These are phyloP conservation scores for Pseudopleuronectes americanus DNA, from an alignment of 2,797 vertebrate genomes.

Conservation along the genomic window DNA sequence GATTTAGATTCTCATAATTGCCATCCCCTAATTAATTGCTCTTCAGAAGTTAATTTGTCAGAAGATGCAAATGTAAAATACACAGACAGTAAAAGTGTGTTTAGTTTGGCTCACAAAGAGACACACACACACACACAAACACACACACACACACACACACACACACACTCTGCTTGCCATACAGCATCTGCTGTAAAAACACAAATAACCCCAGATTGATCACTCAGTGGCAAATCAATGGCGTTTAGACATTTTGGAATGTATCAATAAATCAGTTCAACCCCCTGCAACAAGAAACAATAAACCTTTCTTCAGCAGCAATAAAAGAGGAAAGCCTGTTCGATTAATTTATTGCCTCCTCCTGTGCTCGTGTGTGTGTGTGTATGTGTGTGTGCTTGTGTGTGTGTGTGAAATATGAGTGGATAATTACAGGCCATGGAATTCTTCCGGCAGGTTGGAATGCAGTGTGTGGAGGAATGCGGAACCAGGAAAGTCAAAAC, in stretches of 20 bases:
- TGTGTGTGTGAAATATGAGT: constrained; percentile 66
- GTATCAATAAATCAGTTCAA: constrained; percentile 64
- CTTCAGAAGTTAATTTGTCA: constrained; percentile 49
- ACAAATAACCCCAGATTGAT: constrained; percentile 54
- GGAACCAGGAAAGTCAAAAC: constrained; percentile 71
- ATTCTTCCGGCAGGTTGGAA: constrained; percentile 71
- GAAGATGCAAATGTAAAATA: constrained; percentile 48
- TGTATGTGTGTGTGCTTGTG: too few species aligned
- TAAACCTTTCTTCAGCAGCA: constrained; percentile 66
- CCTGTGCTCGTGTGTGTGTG: not conserved
- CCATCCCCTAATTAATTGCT: constrained; percentile 55
- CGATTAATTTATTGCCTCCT: constrained; percentile 66
- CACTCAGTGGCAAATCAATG: constrained; percentile 61
- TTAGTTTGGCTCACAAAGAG: constrained; percentile 40
- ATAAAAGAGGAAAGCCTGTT: constrained; percentile 62
- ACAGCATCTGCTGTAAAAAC: constrained; percentile 34
- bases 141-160: constrained; percentile 10
- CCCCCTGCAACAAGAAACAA: constrained; percentile 63
- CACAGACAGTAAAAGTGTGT: constrained; percentile 40
- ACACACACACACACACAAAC: not conserved
- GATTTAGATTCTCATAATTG: constrained; percentile 43
- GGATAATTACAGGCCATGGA: constrained; percentile 73
- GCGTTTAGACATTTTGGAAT: constrained; percentile 59
- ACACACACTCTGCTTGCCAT: not conserved
- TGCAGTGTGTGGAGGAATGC: constrained; percentile 69